A percentile compares a stretch with the other conserved stretches of the same genome.
Conservation (phyloP, 1,140 invertebrate species). For the Chionoecetes opilio region DNA sequence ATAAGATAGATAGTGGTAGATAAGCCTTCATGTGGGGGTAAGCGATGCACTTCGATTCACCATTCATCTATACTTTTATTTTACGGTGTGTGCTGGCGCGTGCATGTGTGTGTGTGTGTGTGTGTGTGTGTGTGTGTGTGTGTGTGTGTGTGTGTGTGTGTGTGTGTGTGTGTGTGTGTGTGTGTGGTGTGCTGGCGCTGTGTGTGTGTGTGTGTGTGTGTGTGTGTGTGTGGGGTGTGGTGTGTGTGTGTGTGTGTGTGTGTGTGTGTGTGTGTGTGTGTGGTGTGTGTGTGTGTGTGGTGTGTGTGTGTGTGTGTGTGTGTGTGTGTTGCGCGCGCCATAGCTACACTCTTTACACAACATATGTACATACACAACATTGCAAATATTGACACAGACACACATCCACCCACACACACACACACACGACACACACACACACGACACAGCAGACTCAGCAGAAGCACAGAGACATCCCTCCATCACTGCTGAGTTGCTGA, state of each 20-base stretch:
- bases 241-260: not conserved
- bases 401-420: not conserved
- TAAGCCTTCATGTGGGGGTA: not conserved
- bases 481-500: conserved; percentile 25
- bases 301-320: not conserved
- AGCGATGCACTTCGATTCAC: not conserved
- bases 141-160: not conserved
- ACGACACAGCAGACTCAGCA: conserved; percentile 24
- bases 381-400: not conserved
- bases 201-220: not conserved
- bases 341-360: not conserved
- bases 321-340: not conserved
- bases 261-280: not conserved
- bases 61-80: not conserved
- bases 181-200: not conserved
- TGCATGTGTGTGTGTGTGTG: not conserved
- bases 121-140: not conserved
- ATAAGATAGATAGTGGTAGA: not conserved
- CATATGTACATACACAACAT: not conserved
- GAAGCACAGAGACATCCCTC: conserved; percentile 16
- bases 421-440: conserved; percentile 14
- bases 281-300: not conserved
- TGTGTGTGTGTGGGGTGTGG: not conserved
- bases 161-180: not conserved
- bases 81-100: not conserved